A percentile compares a stretch with the other conserved stretches of the same genome.
These are phyloP conservation scores for Sciurus niger DNA, from an alignment of 2,113 vertebrate genomes.

Conservation along the genomic window DNA sequence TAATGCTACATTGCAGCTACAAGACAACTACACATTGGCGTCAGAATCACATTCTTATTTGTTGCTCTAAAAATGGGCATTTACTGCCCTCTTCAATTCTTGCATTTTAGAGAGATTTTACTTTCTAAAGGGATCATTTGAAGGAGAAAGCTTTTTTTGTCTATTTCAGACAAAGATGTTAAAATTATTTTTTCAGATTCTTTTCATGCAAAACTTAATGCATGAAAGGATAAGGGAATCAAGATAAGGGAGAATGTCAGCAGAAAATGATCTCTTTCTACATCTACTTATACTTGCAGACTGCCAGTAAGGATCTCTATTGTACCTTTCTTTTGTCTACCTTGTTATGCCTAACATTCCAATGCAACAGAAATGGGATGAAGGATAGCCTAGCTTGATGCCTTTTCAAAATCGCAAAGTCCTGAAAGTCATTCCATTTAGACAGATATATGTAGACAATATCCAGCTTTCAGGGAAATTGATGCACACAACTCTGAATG, in stretches of 20 bases:
- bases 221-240: slow-evolving; percentile 75
- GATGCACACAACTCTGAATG: slow-evolving; percentile 75
- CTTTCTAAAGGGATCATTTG: background rate
- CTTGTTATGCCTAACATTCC: slow-evolving; percentile 73
- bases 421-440: slow-evolving; percentile 82
- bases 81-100: slow-evolving; percentile 43
- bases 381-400: slow-evolving; percentile 79
- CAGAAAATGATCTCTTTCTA: slow-evolving; percentile 76
- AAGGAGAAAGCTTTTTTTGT: slow-evolving; percentile 55
- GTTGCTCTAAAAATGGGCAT: background rate
- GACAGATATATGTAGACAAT: slow-evolving; percentile 81
- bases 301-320: slow-evolving; percentile 69
- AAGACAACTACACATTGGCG: background rate
- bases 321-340: slow-evolving; percentile 78
- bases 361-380: slow-evolving; percentile 73
- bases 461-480: slow-evolving; percentile 78
- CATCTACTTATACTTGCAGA: slow-evolving; percentile 66
- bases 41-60: slow-evolving; percentile 50
- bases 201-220: slow-evolving; percentile 67
- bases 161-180: slow-evolving; percentile 36
- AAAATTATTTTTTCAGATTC: slow-evolving; percentile 48
- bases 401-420: slow-evolving; percentile 84
- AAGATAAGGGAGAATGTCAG: slow-evolving; percentile 79
- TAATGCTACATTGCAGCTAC: background rate
- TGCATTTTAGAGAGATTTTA: background rate